phyloP scores from a whole-genome alignment of 1,140 invertebrate genomes.

The Diabrotica virgifera region DNA sequence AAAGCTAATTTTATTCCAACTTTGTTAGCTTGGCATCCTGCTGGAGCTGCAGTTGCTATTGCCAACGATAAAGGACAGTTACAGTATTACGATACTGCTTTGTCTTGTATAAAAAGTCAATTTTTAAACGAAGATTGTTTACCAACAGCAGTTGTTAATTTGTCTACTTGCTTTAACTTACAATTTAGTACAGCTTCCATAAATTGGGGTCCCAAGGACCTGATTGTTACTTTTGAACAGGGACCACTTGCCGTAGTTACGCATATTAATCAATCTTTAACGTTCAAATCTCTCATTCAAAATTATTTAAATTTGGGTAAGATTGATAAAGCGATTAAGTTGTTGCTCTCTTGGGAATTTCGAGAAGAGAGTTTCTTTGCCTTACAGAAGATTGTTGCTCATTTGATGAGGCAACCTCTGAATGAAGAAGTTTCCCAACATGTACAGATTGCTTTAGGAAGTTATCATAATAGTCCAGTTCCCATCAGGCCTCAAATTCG shows the following conservation, averaged over 20 bases:
- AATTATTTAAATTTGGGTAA: slow-evolving; percentile 63
- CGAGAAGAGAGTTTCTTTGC: slow-evolving; percentile 64
- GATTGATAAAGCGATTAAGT: slow-evolving; percentile 65
- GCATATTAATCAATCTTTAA: slow-evolving; percentile 38
- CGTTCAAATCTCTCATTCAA: slow-evolving; percentile 53
- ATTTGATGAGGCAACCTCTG: slow-evolving; percentile 64
- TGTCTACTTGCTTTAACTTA: slow-evolving; percentile 67
- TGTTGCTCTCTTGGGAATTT: slow-evolving; percentile 70
- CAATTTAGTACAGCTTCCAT: slow-evolving; percentile 58
- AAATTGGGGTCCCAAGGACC: slow-evolving; percentile 51
- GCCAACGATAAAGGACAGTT: slow-evolving; percentile 71
- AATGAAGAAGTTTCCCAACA: slow-evolving; percentile 62
- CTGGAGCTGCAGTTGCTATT: slow-evolving; percentile 65
- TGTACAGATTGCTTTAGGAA: slow-evolving; percentile 68
- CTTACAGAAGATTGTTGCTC: slow-evolving; percentile 68
- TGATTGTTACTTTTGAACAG: slow-evolving; percentile 57
- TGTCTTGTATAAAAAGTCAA: slow-evolving; percentile 66
- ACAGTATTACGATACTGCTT: slow-evolving; percentile 73
- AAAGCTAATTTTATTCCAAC: slow-evolving; percentile 69
- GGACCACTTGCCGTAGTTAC: slow-evolving; percentile 51
- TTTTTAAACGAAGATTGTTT: slow-evolving; percentile 65
- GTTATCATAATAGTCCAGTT: slow-evolving; percentile 64
- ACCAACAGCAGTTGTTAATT: slow-evolving; percentile 61
- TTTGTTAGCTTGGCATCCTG: slow-evolving; percentile 68
- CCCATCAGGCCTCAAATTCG: slow-evolving; percentile 65